Conservation (phyloP, 2,888 invertebrate genomes). For the Pocota personata region DNA sequence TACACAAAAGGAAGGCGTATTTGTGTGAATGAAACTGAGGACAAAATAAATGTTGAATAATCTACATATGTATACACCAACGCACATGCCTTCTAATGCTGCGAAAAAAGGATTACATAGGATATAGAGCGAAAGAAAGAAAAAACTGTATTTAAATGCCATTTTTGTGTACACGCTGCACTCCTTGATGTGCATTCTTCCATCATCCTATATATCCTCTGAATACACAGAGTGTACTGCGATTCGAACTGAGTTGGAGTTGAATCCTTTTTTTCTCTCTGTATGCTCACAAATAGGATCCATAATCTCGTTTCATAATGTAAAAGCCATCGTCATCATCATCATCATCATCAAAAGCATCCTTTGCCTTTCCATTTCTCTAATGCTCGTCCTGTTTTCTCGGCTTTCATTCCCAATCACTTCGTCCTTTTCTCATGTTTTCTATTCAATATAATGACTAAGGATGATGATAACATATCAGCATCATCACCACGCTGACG, state of each 20-base stretch:
- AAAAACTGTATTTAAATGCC: slow-evolving; percentile 35
- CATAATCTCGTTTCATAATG: slow-evolving; percentile 73
- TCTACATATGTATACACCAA: slow-evolving; percentile 11
- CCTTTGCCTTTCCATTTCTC: slow-evolving; percentile 3
- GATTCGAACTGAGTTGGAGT: slow-evolving; percentile 67
- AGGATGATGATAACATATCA: slow-evolving; percentile 72
- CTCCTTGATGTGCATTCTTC: slow-evolving; percentile 53
- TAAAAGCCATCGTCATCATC: slow-evolving; percentile 67
- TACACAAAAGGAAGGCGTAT: slow-evolving; percentile 19
- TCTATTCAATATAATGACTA: slow-evolving; percentile 66
- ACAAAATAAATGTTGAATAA: slow-evolving; percentile 63
- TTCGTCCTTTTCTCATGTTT: slow-evolving; percentile 24
- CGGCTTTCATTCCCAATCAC: neutral
- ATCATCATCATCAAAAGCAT: slow-evolving; percentile 58
- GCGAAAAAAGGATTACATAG: slow-evolving; percentile 51
- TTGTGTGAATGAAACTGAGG: slow-evolving; percentile 43
- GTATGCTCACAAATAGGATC: slow-evolving; percentile 57
- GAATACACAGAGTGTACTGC: slow-evolving; percentile 12
- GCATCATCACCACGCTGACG: slow-evolving; percentile 50
- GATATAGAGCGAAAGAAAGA: slow-evolving; percentile 17
- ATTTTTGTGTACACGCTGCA: slow-evolving; percentile 44
- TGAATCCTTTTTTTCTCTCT: slow-evolving; percentile 43
- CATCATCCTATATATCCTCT: slow-evolving; percentile 15
- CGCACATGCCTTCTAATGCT: slow-evolving; percentile 46
- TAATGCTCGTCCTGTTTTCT: neutral